These are phyloP conservation scores for Pheosia gnoma DNA, from an alignment of 2,888 invertebrate species.

Conservation along the genomic window DNA sequence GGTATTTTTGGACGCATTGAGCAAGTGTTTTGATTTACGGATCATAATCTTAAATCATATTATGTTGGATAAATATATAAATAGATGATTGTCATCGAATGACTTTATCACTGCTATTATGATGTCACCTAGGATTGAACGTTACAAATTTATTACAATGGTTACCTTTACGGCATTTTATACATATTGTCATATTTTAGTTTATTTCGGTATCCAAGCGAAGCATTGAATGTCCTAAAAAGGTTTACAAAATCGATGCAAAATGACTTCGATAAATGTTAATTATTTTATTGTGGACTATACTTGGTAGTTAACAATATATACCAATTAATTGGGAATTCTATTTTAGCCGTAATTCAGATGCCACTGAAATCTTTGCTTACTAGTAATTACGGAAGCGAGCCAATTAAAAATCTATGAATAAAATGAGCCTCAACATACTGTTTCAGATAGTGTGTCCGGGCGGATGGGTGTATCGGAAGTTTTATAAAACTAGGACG, in stretches of 20 bases:
- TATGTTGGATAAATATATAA: background rate
- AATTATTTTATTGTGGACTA: no score
- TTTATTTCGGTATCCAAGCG: no score
- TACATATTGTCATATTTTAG: no score
- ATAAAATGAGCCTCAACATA: constrained; percentile 24
- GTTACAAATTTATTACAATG: no score
- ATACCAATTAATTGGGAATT: background rate
- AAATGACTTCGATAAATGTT: no score
- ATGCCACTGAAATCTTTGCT: constrained; percentile 8
- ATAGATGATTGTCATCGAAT: background rate
- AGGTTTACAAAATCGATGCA: no score
- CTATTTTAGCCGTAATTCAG: constrained; percentile 5
- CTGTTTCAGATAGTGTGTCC: constrained; percentile 20
- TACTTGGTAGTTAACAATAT: no score
- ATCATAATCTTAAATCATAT: constrained; percentile 20
- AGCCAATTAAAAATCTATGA: constrained; percentile 26
- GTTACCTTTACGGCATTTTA: background rate
- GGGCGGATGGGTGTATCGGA: constrained; percentile 15
- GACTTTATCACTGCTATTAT: background rate
- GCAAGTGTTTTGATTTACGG: constrained; percentile 58
- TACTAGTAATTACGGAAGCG: constrained; percentile 13
- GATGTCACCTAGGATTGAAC: background rate
- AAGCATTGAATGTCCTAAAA: no score
- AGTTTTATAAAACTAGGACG: constrained; percentile 15
- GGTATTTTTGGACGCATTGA: constrained; percentile 72